phyloP scores from a whole-genome alignment of 2,888 invertebrate species.

The Agonopterix heracliana region DNA sequence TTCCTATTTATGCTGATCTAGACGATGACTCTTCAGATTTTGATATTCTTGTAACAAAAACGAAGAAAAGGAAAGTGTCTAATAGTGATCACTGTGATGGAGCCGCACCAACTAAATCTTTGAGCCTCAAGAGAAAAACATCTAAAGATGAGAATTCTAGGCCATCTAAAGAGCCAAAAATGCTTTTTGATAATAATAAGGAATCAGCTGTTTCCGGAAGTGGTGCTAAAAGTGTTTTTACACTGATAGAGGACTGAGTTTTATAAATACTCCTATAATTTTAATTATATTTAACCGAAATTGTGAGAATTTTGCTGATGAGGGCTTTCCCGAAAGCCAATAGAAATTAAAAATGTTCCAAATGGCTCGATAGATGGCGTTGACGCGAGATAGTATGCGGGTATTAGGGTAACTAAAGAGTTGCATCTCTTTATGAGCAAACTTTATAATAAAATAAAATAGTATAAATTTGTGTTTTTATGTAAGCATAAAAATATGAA shows the following conservation, averaged over 20 bases:
- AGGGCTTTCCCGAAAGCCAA: no score
- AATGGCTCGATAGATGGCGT: no score
- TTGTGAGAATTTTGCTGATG: no score
- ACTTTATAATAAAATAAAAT: no score
- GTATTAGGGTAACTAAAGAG: no score
- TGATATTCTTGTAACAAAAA: constrained; percentile 55
- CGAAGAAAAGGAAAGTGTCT: constrained; percentile 58
- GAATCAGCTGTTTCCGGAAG: constrained; percentile 19
- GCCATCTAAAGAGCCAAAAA: constrained; percentile 47
- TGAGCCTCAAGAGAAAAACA: constrained; percentile 59
- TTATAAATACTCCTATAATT: neutral
- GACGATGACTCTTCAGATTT: constrained; percentile 67
- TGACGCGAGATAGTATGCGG: no score
- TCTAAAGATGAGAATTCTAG: constrained; percentile 50
- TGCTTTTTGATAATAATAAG: constrained; percentile 25
- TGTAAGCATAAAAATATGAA: no score
- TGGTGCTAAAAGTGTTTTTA: constrained; percentile 32
- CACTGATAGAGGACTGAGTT: constrained; percentile 48
- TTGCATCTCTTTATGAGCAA: no score
- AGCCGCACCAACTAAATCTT: constrained; percentile 45
- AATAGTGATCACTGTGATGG: constrained; percentile 41
- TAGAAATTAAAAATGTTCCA: no score
- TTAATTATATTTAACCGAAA: no score
- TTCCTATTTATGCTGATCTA: constrained; percentile 59
- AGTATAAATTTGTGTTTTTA: no score